phyloP scores from a whole-genome alignment of 2,113 vertebrate genomes.

The Pygoscelis antarcticus region DNA sequence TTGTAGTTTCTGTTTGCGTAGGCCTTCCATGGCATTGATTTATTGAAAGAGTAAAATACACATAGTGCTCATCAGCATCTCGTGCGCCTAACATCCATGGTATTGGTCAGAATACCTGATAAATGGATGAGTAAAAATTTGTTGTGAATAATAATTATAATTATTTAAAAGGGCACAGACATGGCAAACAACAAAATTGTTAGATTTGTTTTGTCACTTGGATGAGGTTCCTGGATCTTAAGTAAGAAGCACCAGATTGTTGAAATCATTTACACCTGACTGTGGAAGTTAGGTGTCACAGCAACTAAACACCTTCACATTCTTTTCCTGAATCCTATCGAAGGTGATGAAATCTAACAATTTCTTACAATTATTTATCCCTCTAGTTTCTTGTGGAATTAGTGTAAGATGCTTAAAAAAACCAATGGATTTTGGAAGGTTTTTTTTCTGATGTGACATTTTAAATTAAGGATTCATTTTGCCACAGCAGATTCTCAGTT shows the following conservation, averaged over 20 bases:
- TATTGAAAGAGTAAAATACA: background rate
- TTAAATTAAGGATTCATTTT: background rate
- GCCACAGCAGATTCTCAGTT: background rate
- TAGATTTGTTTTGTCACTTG: background rate
- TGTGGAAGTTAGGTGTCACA: background rate
- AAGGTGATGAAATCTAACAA: background rate
- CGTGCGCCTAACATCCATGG: fast-evolving
- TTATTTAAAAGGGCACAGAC: background rate
- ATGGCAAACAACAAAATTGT: background rate
- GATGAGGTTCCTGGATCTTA: background rate
- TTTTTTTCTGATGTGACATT: background rate
- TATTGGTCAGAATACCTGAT: background rate
- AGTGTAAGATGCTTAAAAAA: background rate
- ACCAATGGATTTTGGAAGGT: background rate
- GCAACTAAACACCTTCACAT: background rate
- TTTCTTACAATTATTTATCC: background rate
- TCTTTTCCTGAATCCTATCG: background rate
- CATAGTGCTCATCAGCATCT: background rate
- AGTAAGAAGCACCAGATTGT: background rate
- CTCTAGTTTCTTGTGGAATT: background rate
- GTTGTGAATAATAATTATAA: background rate
- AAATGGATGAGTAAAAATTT: background rate
- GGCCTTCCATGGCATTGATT: background rate
- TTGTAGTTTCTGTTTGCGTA: background rate
- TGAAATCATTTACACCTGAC: background rate